Base-by-base conservation (phyloP, 1,140 invertebrate species). In the Pinna nobilis region DNA sequence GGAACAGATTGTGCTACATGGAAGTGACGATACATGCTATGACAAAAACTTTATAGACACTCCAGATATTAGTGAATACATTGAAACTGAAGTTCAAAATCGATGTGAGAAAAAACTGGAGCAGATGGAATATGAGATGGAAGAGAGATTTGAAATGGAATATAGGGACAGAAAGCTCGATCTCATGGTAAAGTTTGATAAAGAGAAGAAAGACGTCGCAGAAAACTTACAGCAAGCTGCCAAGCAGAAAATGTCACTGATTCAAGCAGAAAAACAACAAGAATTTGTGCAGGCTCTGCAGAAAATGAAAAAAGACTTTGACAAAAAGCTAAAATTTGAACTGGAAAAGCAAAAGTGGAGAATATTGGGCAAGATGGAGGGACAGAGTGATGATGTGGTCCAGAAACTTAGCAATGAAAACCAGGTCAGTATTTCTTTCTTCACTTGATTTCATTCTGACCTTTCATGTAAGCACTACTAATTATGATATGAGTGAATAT, bases 271-370 rank as follows among this genome's bases (percentile, higher is more conserved):
- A 33, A 85, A 82, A 59, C 77, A 87, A 25, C 63, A 74, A 32
- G 75, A 80, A 28, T 87, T 87, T 71, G 78, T 84, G 20, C 77
- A 84, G 57, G 79, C 81, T 28, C 50, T 87, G 51, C 77, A 80
- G 53, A 83, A 84, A 74, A 74, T 84, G 28, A 80, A 70, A 28
- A 80, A 79, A 53, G 77, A 85, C 13, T 70, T 41, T 47, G 59
- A 33, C 30, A 49, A 57, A 33, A 57, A 50, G 35, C 70, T 66
- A 20, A 61, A 28, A 20, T 30, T 20, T 47, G 37, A 28, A 39
- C 49, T 51, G 50, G 65, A 49, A 33, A 57, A 63, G 50, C 47
- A 20, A 51, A 71, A 50, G 69, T 61, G 28, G 44, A 65, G 47
- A 47, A 18, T 59, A n/a, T 41, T 18, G 15, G 50, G 44, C 25